Base-by-base conservation (phyloP, 2,797 vertebrate genomes). In the Miichthys miiuy region DNA sequence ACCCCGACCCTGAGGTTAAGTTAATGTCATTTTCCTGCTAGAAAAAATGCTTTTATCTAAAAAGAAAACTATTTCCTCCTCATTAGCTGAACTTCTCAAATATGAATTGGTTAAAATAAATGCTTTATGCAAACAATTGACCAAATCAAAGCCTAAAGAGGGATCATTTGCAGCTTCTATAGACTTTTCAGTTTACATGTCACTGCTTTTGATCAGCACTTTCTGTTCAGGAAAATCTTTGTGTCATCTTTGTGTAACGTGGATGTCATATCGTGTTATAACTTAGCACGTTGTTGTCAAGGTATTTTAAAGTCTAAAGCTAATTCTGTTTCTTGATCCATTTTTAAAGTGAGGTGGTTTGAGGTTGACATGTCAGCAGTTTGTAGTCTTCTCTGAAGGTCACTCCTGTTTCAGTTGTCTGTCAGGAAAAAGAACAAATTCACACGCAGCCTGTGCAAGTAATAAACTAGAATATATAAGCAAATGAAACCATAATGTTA, bases 311-410 rank as follows among this genome's bases (percentile, higher is more conserved):
- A 52, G 48, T 55, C 14, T 58, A 3, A 30, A 55, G 6, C 16
- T 57, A 14, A 54, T 12, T 6, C 30, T 46, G 38, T 67, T 63
- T 66, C 23, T 50, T 62, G 6, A 55, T 71, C 62, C 30, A 16
- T 38, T 73, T 68, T 47, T 3, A 38, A 38, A 38, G 34, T 38
- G 34, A 38, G 7, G 8, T 38, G 8, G 17, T 12, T 9, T 14
- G 11, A 8, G 4, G 1, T 18, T 23, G 3, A 54, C 18, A 2
- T 23, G 7, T 8, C 34, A 38, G 2, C 34, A 38, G 8, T 20
- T 18, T 21, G 30, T 48, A 18, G 21, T 68, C 38, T 23, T 27
- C 25, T 60, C 17, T 63, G 58, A 25, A 7, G 41, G 68, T 10
- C 57, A 1, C 6, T 12, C 21, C 6, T 30, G 11, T 25, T 34